A percentile compares a stretch with the other conserved stretches of the same genome.
Conservation (phyloP, 2,888 invertebrate species). For the Lycocerus yunnanus region DNA sequence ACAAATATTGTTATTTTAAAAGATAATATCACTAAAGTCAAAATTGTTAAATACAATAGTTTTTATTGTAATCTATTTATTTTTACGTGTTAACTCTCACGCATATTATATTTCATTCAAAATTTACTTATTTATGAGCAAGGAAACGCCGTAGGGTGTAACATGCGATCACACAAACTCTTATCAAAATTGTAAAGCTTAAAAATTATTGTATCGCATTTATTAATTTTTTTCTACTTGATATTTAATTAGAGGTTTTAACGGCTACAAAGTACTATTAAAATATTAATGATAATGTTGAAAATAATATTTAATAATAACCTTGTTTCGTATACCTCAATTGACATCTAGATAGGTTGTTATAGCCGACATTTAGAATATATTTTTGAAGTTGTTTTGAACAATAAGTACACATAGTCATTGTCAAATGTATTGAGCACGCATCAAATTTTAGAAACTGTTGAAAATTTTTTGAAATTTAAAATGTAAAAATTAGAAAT, state of each 20-base stretch:
- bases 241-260: not conserved
- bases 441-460: too few species aligned
- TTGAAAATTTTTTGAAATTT: too few species aligned
- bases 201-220: not conserved
- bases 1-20: not conserved
- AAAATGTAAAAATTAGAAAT: too few species aligned
- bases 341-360: too few species aligned
- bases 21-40: not conserved
- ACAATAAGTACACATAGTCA: too few species aligned
- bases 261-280: too few species aligned
- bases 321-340: too few species aligned
- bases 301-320: not conserved
- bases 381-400: too few species aligned
- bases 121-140: not conserved
- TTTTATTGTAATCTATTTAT: not conserved
- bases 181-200: not conserved
- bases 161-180: not conserved
- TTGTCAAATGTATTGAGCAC: too few species aligned
- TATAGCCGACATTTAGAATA: too few species aligned
- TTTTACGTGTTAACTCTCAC: not conserved
- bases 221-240: not conserved
- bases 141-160: not conserved
- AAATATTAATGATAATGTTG: not conserved
- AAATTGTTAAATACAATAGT: not conserved
- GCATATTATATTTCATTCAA: not conserved